Evolutionary conservation across 2,888 invertebrate species (phyloP).

Genomic region (Drosophila algonquin): DNA sequence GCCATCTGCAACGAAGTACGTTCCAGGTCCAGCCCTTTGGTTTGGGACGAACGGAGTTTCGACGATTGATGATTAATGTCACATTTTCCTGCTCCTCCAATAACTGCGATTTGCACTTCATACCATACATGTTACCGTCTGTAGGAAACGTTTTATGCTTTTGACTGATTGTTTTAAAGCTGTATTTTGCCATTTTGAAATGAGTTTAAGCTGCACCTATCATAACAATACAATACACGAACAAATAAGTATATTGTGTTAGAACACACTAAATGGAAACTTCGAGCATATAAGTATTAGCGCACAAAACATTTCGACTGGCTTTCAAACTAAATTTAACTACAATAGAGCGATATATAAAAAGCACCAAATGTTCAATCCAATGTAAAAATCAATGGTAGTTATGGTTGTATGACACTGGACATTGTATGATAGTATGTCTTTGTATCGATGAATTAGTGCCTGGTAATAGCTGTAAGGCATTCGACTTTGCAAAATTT

Average conservation of each 20-base stretch:
- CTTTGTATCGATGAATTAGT: no score
- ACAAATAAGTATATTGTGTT: slow-evolving; percentile 25
- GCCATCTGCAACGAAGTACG: slow-evolving; percentile 71
- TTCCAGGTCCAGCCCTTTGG: slow-evolving; percentile 56
- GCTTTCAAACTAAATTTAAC: slow-evolving; percentile 32
- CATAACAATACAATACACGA: slow-evolving; percentile 22
- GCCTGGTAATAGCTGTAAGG: no score
- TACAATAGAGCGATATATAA: slow-evolving; percentile 34
- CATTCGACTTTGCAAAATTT: no score
- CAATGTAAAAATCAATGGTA: slow-evolving; percentile 38
- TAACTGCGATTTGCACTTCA: slow-evolving; percentile 64
- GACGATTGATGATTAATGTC: slow-evolving; percentile 65
- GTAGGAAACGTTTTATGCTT: slow-evolving; percentile 71
- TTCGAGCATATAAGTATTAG: slow-evolving; percentile 53
- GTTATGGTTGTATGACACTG: neutral
- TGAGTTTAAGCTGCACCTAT: slow-evolving; percentile 10
- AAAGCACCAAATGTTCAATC: slow-evolving; percentile 13
- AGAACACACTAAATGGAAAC: slow-evolving; percentile 69
- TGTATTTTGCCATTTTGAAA: slow-evolving; percentile 60
- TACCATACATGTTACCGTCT: slow-evolving; percentile 54
- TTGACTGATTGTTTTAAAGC: slow-evolving; percentile 65
- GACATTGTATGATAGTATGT: no score
- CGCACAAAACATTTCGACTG: slow-evolving; percentile 56
- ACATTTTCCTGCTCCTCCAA: slow-evolving; percentile 70
- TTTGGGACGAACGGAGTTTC: slow-evolving; percentile 56